phyloP scores from a whole-genome alignment of 1,140 invertebrate species.

The Drosophila suzukii region DNA sequence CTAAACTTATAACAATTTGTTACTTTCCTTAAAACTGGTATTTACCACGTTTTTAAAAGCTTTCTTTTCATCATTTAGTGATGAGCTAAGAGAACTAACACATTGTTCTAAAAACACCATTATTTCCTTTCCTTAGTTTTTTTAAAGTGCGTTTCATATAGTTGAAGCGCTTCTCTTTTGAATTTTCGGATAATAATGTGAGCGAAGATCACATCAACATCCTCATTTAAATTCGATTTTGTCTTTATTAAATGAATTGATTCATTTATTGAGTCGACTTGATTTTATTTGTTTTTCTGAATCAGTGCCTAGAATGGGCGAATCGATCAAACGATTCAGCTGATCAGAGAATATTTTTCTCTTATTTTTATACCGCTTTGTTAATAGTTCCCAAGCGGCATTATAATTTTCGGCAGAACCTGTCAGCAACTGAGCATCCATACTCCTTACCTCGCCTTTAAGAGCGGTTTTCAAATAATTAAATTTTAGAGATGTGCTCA shows the following conservation, averaged over 20 bases:
- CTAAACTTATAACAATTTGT: background rate
- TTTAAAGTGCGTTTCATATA: background rate
- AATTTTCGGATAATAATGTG: no score
- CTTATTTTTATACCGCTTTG: no score
- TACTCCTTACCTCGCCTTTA: background rate
- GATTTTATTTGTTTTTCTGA: no score
- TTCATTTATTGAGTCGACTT: no score
- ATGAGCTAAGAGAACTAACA: background rate
- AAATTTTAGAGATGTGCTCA: no score
- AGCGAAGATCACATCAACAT: no score
- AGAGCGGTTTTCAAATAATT: no score
- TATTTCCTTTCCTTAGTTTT: no score
- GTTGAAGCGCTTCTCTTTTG: no score
- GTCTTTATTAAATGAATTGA: background rate
- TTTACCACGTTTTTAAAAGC: background rate
- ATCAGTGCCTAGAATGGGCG: background rate
- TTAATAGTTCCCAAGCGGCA: background rate
- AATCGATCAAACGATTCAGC: slow-evolving; percentile 1
- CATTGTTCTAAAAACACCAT: background rate
- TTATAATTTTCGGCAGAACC: no score
- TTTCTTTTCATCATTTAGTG: background rate
- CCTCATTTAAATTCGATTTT: background rate
- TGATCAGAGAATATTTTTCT: background rate
- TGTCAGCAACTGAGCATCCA: no score
- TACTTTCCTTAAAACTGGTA: background rate